Conservation (phyloP, 2,888 invertebrate genomes). For the Patella depressa region DNA sequence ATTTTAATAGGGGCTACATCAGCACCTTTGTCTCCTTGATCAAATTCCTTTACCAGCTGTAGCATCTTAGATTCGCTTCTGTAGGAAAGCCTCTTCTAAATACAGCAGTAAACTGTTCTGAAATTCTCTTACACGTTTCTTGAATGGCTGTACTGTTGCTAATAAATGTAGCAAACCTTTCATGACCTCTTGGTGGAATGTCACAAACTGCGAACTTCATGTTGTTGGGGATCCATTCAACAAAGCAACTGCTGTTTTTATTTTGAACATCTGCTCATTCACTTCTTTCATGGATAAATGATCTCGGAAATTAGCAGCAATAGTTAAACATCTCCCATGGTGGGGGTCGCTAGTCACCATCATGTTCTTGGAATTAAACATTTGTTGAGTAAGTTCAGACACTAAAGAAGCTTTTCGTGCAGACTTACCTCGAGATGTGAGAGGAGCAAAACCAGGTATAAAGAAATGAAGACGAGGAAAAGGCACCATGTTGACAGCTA, state of each 20-base stretch:
- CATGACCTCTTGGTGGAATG: slow-evolving; percentile 9
- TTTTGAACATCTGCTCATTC: slow-evolving; percentile 5
- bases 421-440: background rate
- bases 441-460: slow-evolving; percentile 5
- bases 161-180: background rate
- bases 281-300: slow-evolving; percentile 2
- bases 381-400: background rate
- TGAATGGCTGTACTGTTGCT: slow-evolving; percentile 6
- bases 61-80: no score
- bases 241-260: slow-evolving; percentile 8
- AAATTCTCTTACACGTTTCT: background rate
- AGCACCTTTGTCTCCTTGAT: no score
- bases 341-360: background rate
- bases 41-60: no score
- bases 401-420: background rate
- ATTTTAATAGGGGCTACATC: no score
- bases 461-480: slow-evolving; percentile 4
- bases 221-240: slow-evolving; percentile 7
- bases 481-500: slow-evolving; percentile 1
- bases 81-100: slow-evolving; percentile 6
- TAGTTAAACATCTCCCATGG: background rate
- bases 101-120: slow-evolving; percentile 1
- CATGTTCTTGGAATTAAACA: background rate
- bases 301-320: slow-evolving; percentile 1
- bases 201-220: background rate